A percentile compares a stretch with the other conserved stretches of the same genome.
Evolutionary conservation across 2,888 invertebrate genomes (phyloP).

Genomic region (Drosophila buzzatii): DNA sequence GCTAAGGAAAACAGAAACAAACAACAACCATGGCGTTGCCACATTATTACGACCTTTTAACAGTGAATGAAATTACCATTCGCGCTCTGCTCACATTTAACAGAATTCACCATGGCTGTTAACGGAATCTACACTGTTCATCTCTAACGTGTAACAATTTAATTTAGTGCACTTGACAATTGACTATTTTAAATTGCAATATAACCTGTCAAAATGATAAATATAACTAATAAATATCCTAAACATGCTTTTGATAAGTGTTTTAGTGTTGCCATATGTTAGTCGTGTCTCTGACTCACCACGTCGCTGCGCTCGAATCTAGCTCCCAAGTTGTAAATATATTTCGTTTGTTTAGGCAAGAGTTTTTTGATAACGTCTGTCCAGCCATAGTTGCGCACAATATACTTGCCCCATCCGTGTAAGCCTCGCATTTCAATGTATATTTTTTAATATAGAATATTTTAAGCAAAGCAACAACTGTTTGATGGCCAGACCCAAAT

Average conservation of each 20-base stretch:
- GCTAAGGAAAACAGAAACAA: slow-evolving; percentile 27
- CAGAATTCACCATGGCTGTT: neutral
- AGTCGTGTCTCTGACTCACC: slow-evolving; percentile 43
- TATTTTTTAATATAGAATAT: slow-evolving; percentile 44
- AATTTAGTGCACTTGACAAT: neutral
- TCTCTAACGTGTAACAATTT: neutral
- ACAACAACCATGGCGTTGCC: slow-evolving; percentile 41
- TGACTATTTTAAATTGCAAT: slow-evolving; percentile 1
- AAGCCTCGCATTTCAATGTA: slow-evolving; percentile 54
- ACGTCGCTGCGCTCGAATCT: slow-evolving; percentile 58
- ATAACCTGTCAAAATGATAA: neutral
- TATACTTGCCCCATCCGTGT: slow-evolving; percentile 19
- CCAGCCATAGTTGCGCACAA: slow-evolving; percentile 44
- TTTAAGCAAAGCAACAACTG: slow-evolving; percentile 34
- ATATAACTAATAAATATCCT: neutral
- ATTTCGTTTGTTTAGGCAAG: slow-evolving; percentile 46
- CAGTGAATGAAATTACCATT: neutral
- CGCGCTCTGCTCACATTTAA: neutral
- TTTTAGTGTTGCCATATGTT: neutral
- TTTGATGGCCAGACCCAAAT: slow-evolving; percentile 21
- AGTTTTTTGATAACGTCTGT: slow-evolving; percentile 43
- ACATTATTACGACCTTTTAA: slow-evolving; percentile 10
- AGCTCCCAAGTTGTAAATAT: slow-evolving; percentile 73
- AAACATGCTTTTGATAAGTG: neutral
- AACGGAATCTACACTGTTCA: slow-evolving; percentile 1